phyloP scores from a whole-genome alignment of 2,113 vertebrate genomes.

The Charadrius vociferus region DNA sequence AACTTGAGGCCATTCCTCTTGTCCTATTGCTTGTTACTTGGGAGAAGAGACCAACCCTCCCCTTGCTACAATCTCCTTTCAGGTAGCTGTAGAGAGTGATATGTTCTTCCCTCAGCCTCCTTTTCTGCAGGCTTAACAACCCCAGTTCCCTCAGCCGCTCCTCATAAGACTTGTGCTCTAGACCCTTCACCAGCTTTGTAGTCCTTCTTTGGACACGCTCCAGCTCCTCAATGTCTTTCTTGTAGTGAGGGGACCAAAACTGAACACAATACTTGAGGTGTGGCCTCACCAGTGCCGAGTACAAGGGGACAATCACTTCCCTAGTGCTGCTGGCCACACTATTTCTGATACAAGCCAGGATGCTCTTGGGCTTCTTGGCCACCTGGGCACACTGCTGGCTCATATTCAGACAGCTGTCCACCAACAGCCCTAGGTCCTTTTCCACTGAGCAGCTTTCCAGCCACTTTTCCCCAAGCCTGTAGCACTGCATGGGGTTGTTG shows the following conservation, averaged over 20 bases:
- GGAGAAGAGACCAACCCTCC: not conserved
- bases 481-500: not conserved
- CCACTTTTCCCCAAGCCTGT: not conserved
- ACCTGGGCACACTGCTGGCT: not conserved
- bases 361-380: not conserved
- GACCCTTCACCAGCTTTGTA: not conserved
- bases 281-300: not conserved
- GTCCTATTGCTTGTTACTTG: not conserved
- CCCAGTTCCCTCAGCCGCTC: not conserved
- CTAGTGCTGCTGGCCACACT: not conserved
- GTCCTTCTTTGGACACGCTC: not conserved
- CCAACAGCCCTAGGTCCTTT: not conserved
- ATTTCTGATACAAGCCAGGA: not conserved
- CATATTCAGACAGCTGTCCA: not conserved
- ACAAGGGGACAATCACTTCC: not conserved
- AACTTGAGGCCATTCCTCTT: not conserved
- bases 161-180: not conserved
- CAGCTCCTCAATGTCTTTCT: not conserved
- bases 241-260: not conserved
- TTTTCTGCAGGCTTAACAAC: not conserved
- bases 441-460: not conserved
- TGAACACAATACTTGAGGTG: not conserved
- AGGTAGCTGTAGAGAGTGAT: not conserved
- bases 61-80: not conserved
- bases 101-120: not conserved